Evolutionary conservation across 2,888 invertebrate genomes (phyloP), one percentile per base, ranked within the genome.

Genomic region (Gisinianus flammeolus): DNA sequence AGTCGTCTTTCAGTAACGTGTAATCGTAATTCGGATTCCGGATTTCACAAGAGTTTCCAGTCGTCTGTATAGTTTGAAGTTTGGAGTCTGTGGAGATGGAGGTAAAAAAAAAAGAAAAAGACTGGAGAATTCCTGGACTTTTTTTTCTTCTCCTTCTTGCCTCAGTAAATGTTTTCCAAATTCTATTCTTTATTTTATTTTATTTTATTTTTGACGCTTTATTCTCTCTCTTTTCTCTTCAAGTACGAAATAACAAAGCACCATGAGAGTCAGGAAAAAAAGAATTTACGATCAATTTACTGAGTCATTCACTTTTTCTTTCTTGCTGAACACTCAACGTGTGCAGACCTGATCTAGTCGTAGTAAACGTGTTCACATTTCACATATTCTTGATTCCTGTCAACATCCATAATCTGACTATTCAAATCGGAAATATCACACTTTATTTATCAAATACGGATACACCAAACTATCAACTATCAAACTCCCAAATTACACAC

Each of bases 1-100:
- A 54, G 68, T 24, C 35, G n/a, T n/a, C n/a, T n/a, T n/a, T n/a
- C n/a, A n/a, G n/a, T n/a, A n/a, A n/a, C 19, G 24, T 71, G 71
- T 54, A 71, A 56, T 71, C 56, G 71, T 71, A 56, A 52, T 31
- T 56, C 44, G 71, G 16, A 54, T n/a, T 12, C 54, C 16, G 19
- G 54, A 5, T n/a, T 54, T 54, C n/a, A 10, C 44, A 6, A 6
- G 6, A n/a, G 4, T 54, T 54, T 54, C 54, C 4, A 16, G 16
- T n/a, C n/a, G 4, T 54, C 16, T 54, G 19, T 54, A n/a, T 8
- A 54, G 4, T n/a, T 10, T 16, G 16, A 44, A 10, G 44, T 44
- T 44, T 44, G 44, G 6, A 16, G 6, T 10, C 44, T 44, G 44
- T 44, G 44, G 44, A 44, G 6, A 16, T 44, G 44, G 44, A 44